Base-by-base conservation (phyloP, 1,140 invertebrate species). In the Leptoteleia sp. region DNA sequence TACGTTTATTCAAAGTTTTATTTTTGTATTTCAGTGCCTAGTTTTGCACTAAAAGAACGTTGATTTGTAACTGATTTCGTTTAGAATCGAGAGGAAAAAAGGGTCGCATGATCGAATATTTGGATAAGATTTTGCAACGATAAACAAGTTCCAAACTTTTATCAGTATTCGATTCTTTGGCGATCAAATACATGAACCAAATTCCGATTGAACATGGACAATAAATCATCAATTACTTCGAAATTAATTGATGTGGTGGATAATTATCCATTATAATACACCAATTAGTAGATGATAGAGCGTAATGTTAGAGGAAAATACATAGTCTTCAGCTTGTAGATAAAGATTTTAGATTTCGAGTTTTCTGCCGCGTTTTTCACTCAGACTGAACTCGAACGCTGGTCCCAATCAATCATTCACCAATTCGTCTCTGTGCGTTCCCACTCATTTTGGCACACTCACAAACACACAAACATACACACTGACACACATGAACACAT, bases 401-500 rank as follows among this genome's bases (percentile, higher is more conserved):
- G 72, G 77, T 70, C 19, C 31, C 64, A 68, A 40, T 55, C 52
- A 43, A 75, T 43, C 45, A 72, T 78, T 65, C 55, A 50, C 47
- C 22, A 55, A 72, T 68, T 73, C 29, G 73, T 84, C 79, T 81
- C 73, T 80, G 80, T 80, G 77, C 70, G 59, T 82, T 81, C 81
- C 79, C 61, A 81, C 82, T 55, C 59, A 73, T 82, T 81, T 79
- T 68, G 76, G 75, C 75, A 81, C 70, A 78, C 22, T n/a, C n/a
- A n/a, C n/a, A n/a, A n/a, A n/a, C n/a, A n/a, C n/a, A n/a, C n/a
- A n/a, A n/a, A n/a, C n/a, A n/a, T n/a, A n/a, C n/a, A n/a, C n/a
- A n/a, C n/a, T n/a, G n/a, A n/a, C n/a, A n/a, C n/a, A n/a, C n/a
- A 45, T 19, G 42, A 19, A 65, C 47, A 50, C 29, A 57, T 76